Conservation (phyloP, 2,113 vertebrate species). For the Gila orcuttii region DNA sequence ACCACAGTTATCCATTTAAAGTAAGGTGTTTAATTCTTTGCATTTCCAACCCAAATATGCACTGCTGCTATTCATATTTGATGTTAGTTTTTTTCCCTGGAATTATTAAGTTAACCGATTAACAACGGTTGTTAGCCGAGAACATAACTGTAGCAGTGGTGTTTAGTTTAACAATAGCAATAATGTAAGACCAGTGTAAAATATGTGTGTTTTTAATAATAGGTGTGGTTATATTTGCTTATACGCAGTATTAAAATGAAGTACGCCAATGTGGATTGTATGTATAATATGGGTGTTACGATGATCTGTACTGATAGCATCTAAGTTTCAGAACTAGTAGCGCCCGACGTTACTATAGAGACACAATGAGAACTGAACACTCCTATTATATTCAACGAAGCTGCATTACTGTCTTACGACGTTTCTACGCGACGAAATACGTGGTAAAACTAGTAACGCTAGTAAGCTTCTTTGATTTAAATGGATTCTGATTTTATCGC, state of each 20-base stretch:
- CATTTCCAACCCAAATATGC: background rate
- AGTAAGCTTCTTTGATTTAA: background rate
- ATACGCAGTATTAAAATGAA: background rate
- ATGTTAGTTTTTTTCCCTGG: background rate
- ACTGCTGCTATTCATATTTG: background rate
- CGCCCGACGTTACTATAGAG: slow-evolving; percentile 19
- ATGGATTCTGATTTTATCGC: background rate
- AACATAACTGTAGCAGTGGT: background rate
- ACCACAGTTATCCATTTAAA: background rate
- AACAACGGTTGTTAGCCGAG: background rate
- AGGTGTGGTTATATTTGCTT: background rate
- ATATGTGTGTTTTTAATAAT: background rate
- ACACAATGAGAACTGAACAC: background rate
- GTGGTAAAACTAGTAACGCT: background rate
- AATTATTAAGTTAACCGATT: background rate
- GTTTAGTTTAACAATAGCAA: background rate
- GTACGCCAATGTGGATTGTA: background rate
- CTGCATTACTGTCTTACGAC: background rate
- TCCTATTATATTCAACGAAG: background rate
- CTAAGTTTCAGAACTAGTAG: no score
- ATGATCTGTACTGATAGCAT: background rate
- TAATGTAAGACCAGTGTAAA: background rate
- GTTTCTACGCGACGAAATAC: background rate
- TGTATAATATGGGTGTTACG: background rate
- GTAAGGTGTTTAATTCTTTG: background rate